phyloP scores from a whole-genome alignment of 1,140 invertebrate species.

The Berghia stephanieae region DNA sequence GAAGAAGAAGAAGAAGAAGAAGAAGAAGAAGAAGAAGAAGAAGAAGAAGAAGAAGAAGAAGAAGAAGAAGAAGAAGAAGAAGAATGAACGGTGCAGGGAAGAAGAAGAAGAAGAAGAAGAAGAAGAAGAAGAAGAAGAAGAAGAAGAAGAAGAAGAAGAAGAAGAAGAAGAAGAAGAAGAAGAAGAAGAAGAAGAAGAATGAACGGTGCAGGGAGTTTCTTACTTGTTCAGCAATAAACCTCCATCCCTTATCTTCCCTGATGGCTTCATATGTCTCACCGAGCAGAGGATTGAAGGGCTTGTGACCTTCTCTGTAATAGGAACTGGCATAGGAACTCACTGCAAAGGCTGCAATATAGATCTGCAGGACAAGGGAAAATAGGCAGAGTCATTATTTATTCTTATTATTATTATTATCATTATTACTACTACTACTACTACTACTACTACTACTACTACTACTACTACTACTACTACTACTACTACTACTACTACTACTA shows the following conservation, averaged over 20 bases:
- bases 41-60: constrained; percentile 11
- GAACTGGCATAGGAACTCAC: constrained; percentile 65
- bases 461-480: too few relatives aligned
- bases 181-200: background rate
- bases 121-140: background rate
- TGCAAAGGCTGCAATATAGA: constrained; percentile 74
- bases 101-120: background rate
- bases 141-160: constrained; percentile 12
- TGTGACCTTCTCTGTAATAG: constrained; percentile 61
- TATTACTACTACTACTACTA: too few relatives aligned
- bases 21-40: constrained; percentile 9
- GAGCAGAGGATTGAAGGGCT: constrained; percentile 66
- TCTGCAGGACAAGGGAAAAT: constrained; percentile 46
- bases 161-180: constrained; percentile 5
- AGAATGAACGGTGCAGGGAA: background rate
- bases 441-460: too few relatives aligned
- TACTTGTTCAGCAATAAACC: constrained; percentile 78
- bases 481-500: too few relatives aligned
- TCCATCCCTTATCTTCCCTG: constrained; percentile 80
- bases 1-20: constrained; percentile 17
- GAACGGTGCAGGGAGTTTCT: constrained; percentile 3
- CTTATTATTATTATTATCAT: too few relatives aligned
- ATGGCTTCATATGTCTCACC: constrained; percentile 73
- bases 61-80: constrained; percentile 7
- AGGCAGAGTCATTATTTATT: too few relatives aligned